Base-by-base conservation (phyloP, 2,113 vertebrate genomes). In the Ochotona princeps region DNA sequence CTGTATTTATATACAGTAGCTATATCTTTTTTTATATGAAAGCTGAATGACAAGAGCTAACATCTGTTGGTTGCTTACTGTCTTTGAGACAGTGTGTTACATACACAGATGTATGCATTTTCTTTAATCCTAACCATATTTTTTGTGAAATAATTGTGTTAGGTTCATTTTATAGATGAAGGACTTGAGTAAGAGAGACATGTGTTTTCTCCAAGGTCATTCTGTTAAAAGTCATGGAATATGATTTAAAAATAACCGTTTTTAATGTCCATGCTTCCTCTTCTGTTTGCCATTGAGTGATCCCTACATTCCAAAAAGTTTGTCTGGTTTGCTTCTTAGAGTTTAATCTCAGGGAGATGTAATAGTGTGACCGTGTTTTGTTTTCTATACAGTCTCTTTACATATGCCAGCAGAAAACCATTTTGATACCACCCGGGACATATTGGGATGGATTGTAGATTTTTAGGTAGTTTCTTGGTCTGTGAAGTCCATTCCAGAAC, bases 21-120 rank as follows among this genome's bases (percentile, higher is more conserved):
- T n/a, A 15, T 67, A 32, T 83, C n/a, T n/a, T 15, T 87, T 63
- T 87, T 66, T 87, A 28, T 83, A 84, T n/a, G 57, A 69, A 87
- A 66, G 61, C 14, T 30, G 80, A 38, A 21, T 85, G 35, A 51
- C 25, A 51, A 75, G 82, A 81, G 47, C 32, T 82, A 32, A 1
- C 30, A 21, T 28, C 25, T 61, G 3, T 51, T 72, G 61, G 57
- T 69, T 69, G 32, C 26, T 74, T 10, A 35, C 28, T 81, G 0
- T 79, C n/a, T 83, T 73, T 69, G 75, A 89, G 60, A 17, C 15
- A 74, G 63, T 20, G 20, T 47, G 17, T 13, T 8, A 73, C 12
- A 15, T 49, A 89, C 69, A 82, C 21, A 57, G 70, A 8, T 65
- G 30, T n/a, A 44, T 44, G 3, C 69, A 23, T 72, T 70, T 76